phyloP scores from a whole-genome alignment of 2,797 vertebrate species.

The Dallia pectoralis region DNA sequence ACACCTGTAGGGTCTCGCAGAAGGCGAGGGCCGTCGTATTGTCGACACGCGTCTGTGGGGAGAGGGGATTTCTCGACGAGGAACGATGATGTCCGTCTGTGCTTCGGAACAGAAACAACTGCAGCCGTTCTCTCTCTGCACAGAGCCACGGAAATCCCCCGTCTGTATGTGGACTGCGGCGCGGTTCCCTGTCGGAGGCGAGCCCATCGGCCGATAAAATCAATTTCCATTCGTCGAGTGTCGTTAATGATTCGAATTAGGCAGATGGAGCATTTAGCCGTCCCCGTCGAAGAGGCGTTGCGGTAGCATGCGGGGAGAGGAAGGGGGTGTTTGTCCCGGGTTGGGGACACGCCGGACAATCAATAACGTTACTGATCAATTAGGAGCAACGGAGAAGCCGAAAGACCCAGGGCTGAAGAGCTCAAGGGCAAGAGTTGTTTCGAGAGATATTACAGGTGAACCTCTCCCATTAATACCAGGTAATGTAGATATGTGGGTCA shows the following conservation, averaged over 20 bases:
- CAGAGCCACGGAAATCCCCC: not conserved
- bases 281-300: not conserved
- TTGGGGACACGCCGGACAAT: not conserved
- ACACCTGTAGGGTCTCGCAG: slow-evolving; percentile 69
- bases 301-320: not conserved
- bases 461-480: not conserved
- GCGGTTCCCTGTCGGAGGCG: not conserved
- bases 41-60: slow-evolving; percentile 8
- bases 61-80: not conserved
- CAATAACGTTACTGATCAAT: not conserved
- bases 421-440: not conserved
- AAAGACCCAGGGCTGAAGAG: not conserved
- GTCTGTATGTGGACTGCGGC: not conserved
- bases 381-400: not conserved
- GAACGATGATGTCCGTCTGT: not conserved
- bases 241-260: not conserved
- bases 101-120: not conserved
- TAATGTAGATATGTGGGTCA: not conserved
- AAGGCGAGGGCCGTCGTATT: slow-evolving; percentile 48
- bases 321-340: not conserved
- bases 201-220: not conserved
- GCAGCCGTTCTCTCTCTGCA: not conserved
- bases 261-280: slow-evolving; percentile 1
- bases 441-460: not conserved
- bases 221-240: not conserved